These are phyloP conservation scores for Silurus meridionalis DNA, from an alignment of 2,113 vertebrate species.

Conservation along the genomic window DNA sequence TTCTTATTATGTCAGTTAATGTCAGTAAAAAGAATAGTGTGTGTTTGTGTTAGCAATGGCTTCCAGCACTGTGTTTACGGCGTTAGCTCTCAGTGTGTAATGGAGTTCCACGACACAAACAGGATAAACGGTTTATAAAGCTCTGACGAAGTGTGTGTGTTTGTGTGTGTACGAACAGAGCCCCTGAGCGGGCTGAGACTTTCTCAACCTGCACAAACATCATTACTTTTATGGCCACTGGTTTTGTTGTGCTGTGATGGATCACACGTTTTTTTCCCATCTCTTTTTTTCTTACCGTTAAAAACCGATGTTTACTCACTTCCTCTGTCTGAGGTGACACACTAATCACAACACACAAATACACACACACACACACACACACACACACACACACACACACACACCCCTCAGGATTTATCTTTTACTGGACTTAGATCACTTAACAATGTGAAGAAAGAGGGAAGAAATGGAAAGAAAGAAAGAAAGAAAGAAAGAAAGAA, in stretches of 20 bases:
- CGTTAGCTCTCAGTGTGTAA: slow-evolving; percentile 68
- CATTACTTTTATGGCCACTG: slow-evolving; percentile 73
- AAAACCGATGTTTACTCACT: slow-evolving; percentile 33
- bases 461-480: slow-evolving; percentile 62
- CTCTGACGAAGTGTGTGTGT: slow-evolving; percentile 39
- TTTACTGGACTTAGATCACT: slow-evolving; percentile 8
- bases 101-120: slow-evolving; percentile 66
- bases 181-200: slow-evolving; percentile 69
- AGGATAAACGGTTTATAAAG: slow-evolving; percentile 72
- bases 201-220: slow-evolving; percentile 75
- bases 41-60: slow-evolving; percentile 13
- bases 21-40: slow-evolving; percentile 15
- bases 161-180: slow-evolving; percentile 69
- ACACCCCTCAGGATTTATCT: slow-evolving; percentile 1
- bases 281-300: slow-evolving; percentile 22
- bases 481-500: slow-evolving; percentile 24
- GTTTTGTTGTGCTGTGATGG: slow-evolving; percentile 71
- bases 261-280: slow-evolving; percentile 58
- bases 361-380: neutral
- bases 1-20: slow-evolving; percentile 4
- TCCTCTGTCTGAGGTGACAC: slow-evolving; percentile 37
- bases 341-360: slow-evolving; percentile 18
- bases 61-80: slow-evolving; percentile 64
- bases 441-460: slow-evolving; percentile 47
- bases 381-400: slow-evolving; percentile 13